A percentile compares a stretch with the other conserved stretches of the same genome.
These are phyloP conservation scores for Tenualosa thibaudeaui DNA, from an alignment of 2,797 vertebrate genomes.

Conservation along the genomic window DNA sequence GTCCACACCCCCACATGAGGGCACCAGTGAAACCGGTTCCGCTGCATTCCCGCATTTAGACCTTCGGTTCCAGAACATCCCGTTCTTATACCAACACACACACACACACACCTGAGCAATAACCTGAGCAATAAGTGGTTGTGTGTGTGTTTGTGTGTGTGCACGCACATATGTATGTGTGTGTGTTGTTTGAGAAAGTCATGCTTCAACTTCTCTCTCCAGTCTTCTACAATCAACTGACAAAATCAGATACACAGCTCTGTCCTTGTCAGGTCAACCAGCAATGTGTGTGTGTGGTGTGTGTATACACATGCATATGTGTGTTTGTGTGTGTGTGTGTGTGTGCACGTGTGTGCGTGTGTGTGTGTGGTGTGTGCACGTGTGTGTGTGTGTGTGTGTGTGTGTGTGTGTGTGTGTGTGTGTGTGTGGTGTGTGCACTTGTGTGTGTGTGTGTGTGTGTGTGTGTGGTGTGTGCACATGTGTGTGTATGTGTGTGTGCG, in stretches of 20 bases:
- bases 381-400: too few species aligned
- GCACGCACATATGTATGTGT: too few species aligned
- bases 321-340: background rate
- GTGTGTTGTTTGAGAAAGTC: too few species aligned
- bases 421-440: too few species aligned
- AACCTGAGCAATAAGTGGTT: too few species aligned
- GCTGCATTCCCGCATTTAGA: background rate
- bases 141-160: too few species aligned
- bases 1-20: constrained; percentile 56
- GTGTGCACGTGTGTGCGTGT: constrained; percentile 30
- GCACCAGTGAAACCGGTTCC: constrained; percentile 57
- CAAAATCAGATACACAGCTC: background rate
- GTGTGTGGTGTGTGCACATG: too few species aligned
- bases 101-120: background rate
- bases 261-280: constrained; percentile 1
- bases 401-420: too few species aligned
- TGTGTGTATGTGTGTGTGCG: constrained; percentile 30
- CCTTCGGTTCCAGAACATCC: background rate
- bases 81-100: background rate
- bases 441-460: background rate
- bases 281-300: background rate
- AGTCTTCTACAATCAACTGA: too few species aligned
- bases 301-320: too few species aligned
- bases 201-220: too few species aligned
- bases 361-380: background rate